Evolutionary conservation across 2,113 vertebrate species (phyloP).

Genomic region (Ivindomyrus marchei): DNA sequence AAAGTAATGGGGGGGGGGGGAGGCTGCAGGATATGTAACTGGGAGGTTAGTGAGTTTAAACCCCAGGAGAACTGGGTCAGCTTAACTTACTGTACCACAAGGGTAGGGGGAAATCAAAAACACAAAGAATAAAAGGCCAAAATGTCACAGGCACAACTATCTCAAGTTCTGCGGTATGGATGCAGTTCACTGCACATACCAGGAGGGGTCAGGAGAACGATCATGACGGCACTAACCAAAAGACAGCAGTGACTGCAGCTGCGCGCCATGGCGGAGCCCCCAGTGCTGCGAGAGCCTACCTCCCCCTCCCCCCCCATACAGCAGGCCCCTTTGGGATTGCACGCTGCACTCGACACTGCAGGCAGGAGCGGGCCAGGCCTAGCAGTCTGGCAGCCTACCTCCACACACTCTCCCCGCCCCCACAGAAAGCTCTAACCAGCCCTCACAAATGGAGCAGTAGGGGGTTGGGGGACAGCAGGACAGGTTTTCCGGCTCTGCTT

Average conservation of each 20-base stretch:
- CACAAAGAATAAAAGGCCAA: neutral
- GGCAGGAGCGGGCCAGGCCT: neutral
- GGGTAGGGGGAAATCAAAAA: neutral
- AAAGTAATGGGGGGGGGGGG: neutral
- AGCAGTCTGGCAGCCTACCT: neutral
- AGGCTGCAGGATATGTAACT: neutral
- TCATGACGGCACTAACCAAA: neutral
- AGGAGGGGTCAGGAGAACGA: neutral
- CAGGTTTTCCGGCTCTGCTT: neutral
- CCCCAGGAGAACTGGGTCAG: neutral
- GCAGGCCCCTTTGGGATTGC: neutral
- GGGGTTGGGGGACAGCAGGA: neutral
- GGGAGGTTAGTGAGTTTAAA: neutral
- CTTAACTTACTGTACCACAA: neutral
- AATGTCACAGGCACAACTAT: neutral
- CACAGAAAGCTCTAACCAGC: constrained; percentile 3
- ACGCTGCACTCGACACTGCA: neutral
- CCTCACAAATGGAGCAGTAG: neutral
- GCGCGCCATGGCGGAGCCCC: neutral
- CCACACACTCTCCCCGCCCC: neutral
- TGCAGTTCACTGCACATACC: neutral
- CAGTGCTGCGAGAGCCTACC: neutral
- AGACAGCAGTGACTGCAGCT: neutral
- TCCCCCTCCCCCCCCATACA: neutral
- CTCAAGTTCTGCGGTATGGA: neutral